Conservation (phyloP, 2,113 vertebrate genomes). For the Helogale parvula region DNA sequence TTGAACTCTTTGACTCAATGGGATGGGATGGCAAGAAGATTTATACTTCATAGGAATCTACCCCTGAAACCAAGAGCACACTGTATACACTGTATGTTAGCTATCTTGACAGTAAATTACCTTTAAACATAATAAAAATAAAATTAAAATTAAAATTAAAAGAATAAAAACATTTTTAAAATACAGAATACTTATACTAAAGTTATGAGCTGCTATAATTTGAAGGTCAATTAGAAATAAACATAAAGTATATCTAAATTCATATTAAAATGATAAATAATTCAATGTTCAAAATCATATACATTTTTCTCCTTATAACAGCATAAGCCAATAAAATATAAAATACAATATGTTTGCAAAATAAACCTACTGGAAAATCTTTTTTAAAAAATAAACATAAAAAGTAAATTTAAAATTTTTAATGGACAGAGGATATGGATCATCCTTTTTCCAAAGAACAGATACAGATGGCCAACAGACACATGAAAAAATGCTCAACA, state of each 20-base stretch:
- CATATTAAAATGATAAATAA: constrained; percentile 11
- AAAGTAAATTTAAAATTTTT: not conserved
- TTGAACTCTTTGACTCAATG: not conserved
- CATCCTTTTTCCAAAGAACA: not conserved
- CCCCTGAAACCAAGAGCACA: no score
- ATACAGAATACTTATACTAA: not conserved
- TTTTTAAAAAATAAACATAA: not conserved
- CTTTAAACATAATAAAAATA: no score
- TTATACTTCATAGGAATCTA: not conserved
- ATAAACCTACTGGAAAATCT: constrained; percentile 1
- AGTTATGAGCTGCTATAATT: not conserved
- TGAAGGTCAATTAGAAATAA: constrained; percentile 43
- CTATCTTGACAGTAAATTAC: no score
- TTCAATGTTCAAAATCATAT: not conserved
- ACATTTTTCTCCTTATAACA: constrained; percentile 17
- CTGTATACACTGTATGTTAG: no score
- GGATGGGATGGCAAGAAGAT: not conserved
- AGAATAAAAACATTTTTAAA: no score
- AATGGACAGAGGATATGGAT: not conserved
- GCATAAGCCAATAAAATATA: not conserved
- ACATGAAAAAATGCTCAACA: not conserved
- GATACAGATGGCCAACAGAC: not conserved
- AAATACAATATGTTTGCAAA: constrained; percentile 17
- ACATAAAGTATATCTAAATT: not conserved
- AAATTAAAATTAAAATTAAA: no score